phyloP scores from a whole-genome alignment of 2,113 vertebrate species.

The Ivindomyrus marchei region DNA sequence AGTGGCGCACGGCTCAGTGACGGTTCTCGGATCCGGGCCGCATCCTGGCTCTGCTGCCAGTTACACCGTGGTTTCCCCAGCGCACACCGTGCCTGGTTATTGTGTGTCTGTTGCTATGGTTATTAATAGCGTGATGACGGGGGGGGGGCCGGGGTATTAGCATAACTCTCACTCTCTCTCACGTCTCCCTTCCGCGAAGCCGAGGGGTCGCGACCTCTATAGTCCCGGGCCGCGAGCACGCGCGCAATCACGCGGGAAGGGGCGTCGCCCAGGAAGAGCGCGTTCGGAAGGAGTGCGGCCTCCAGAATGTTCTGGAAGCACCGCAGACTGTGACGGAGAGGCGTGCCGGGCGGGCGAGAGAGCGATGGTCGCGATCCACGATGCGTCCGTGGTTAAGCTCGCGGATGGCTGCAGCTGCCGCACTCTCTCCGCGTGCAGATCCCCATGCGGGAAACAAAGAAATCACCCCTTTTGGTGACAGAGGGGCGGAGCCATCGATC shows the following conservation, averaged over 20 bases:
- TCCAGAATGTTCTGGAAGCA: not conserved
- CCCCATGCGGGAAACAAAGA: not conserved
- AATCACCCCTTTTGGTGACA: slow-evolving; percentile 16
- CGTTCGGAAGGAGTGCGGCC: not conserved
- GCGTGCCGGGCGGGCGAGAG: not conserved
- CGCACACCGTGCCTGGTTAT: not conserved
- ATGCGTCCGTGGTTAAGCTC: not conserved
- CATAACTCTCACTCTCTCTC: not conserved
- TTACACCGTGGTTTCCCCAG: not conserved
- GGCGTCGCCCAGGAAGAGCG: not conserved
- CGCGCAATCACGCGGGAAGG: not conserved
- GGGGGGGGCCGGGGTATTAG: not conserved
- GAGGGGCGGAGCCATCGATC: slow-evolving; percentile 23
- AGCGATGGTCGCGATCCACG: not conserved
- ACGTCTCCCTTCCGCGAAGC: not conserved
- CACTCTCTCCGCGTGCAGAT: not conserved
- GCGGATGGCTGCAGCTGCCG: not conserved
- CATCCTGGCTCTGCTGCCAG: not conserved
- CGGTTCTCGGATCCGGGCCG: not conserved
- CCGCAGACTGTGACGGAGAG: not conserved
- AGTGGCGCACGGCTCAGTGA: not conserved
- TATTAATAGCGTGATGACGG: slow-evolving; percentile 35
- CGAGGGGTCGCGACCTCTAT: not conserved
- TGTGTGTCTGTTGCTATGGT: slow-evolving; percentile 50
- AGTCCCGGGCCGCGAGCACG: too few relatives aligned